Evolutionary conservation across 2,888 invertebrate genomes (phyloP), one percentile per base, ranked within the genome.

Genomic region (Sceliomorpha sp.): DNA sequence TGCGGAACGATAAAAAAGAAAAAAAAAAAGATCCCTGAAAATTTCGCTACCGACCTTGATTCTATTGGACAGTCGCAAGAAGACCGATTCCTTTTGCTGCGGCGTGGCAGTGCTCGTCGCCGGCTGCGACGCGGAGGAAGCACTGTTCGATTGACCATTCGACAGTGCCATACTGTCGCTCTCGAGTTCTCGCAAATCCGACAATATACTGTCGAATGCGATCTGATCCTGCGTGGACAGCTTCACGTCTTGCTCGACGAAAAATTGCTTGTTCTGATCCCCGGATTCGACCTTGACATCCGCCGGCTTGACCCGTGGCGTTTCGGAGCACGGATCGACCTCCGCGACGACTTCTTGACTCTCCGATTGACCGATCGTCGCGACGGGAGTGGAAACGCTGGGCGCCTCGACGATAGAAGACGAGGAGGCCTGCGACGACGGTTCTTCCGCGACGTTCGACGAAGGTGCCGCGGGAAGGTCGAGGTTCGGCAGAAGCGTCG

Each of bases 51-150:
- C 85, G 83, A 95, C 95, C 92, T 97, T 98, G 58, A 99, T 97
- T 83, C 98, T 93, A 88, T 99, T 99, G 62, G 96, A 97, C 60
- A 99, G 91, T 74, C 98, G 91, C 84, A 99, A 92, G 87, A 99
- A 97, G n/a, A 98, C 96, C 5, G 97, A 97, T 88, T 98, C 98
- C 79, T 97, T 97, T 82, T 95, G 95, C 60, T 89, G 88, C 3
- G 86, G 85, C 3, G 79, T 81, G 0, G 78, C 77, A 14, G 70
- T 48, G 29, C 74, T 85, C 0, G 78, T 73, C 0, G 89, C 89
- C 1, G 88, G 87, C 5, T 87, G 83, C 1, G 86, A 77, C 12
- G 84, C 79, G 8, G 87, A 78, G 7, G 87, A 80, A 2, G 87
- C 79, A 1, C 88, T 80, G 1, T 86, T 82, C 1, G 83, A 77